A percentile compares a stretch with the other conserved stretches of the same genome.
These are phyloP conservation scores for Pelodiscus sinensis DNA, from an alignment of 2,113 vertebrate species.

Conservation along the genomic window DNA sequence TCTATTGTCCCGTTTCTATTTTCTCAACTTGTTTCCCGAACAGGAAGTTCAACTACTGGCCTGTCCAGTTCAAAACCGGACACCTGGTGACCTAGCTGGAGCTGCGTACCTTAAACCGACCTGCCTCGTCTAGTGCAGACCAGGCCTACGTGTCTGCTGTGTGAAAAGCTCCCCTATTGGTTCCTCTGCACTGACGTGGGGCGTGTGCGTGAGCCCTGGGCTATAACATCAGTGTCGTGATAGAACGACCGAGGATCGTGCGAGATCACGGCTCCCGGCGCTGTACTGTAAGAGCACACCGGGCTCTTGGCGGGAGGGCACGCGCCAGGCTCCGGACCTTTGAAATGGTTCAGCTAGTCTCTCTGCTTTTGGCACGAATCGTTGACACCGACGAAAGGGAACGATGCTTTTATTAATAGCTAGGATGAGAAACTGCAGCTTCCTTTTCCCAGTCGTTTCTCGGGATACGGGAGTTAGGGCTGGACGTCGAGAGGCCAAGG, in stretches of 20 bases:
- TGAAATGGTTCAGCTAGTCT: background rate
- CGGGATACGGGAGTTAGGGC: background rate
- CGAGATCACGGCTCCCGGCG: background rate
- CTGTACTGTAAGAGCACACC: background rate
- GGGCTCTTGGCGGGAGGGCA: background rate
- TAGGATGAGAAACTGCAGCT: background rate
- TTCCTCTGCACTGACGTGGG: background rate
- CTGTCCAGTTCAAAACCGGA: too few species aligned
- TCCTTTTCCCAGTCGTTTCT: background rate
- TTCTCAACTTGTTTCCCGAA: too few species aligned
- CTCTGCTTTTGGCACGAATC: background rate
- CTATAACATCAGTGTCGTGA: background rate
- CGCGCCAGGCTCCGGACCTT: background rate
- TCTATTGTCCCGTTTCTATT: too few species aligned
- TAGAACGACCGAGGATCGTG: background rate
- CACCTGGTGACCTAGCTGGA: too few species aligned
- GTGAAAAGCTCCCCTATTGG: conserved; percentile 44
- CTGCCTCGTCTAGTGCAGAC: too few species aligned
- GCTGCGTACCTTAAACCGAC: too few species aligned
- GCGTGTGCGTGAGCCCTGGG: conserved; percentile 22
- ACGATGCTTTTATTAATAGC: background rate
- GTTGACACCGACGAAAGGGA: background rate
- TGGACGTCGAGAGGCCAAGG: background rate
- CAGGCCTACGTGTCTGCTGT: background rate
- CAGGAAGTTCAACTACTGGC: too few species aligned